These are phyloP conservation scores for Micromesistius poutassou DNA, from an alignment of 2,797 vertebrate genomes.

Conservation along the genomic window DNA sequence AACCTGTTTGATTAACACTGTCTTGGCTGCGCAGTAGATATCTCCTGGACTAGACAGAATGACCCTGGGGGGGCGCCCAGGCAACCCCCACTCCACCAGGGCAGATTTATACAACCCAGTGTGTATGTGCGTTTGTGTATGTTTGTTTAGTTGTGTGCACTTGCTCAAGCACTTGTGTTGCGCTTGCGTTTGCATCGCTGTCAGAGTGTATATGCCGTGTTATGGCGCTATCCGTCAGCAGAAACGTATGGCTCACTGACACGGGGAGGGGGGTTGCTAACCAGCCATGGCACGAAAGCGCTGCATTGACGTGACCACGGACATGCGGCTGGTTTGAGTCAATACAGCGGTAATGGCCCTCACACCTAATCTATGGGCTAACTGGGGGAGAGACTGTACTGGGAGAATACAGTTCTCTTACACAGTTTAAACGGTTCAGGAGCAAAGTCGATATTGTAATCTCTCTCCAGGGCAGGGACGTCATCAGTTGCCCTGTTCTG, in stretches of 20 bases:
- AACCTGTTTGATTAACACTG: constrained; percentile 51
- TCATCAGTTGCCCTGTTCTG: background rate
- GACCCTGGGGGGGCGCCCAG: constrained; percentile 28
- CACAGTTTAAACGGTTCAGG: background rate
- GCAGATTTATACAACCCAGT: constrained; percentile 52
- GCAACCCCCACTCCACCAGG: constrained; percentile 35
- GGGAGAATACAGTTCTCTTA: constrained; percentile 14
- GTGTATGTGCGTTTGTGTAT: constrained; percentile 12
- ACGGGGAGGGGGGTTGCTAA: constrained; percentile 33
- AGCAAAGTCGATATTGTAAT: constrained; percentile 4
- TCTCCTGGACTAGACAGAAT: constrained; percentile 35
- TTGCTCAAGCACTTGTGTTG: background rate
- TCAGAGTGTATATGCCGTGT: constrained; percentile 17
- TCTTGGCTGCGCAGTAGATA: constrained; percentile 39
- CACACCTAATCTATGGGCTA: constrained; percentile 28
- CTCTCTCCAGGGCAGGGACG: background rate
- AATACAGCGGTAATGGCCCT: constrained; percentile 25
- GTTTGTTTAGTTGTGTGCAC: background rate
- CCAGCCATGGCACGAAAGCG: constrained; percentile 32
- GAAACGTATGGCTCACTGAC: constrained; percentile 54
- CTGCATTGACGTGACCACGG: constrained; percentile 30
- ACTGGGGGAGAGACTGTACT: constrained; percentile 31
- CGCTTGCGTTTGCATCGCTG: constrained; percentile 22
- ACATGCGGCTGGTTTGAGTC: background rate
- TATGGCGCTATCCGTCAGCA: constrained; percentile 59